These are phyloP conservation scores for Phymorhynchus buccinoides DNA, from an alignment of 1,140 invertebrate species.

Conservation along the genomic window DNA sequence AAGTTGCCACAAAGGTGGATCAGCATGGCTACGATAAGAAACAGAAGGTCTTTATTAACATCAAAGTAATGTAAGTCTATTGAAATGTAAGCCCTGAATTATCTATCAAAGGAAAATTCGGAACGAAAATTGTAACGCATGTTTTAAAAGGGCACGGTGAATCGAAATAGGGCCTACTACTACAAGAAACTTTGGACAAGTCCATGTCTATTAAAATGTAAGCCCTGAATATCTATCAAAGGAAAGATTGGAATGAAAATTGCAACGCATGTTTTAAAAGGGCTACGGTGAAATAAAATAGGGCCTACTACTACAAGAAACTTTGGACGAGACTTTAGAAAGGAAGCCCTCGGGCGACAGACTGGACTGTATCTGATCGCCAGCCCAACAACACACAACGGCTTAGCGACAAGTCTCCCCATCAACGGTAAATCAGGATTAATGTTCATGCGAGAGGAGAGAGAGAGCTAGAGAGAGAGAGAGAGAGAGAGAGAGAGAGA, in stretches of 20 bases:
- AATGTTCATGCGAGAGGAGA: neutral
- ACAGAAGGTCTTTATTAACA: too few species aligned
- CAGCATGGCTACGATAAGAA: too few species aligned
- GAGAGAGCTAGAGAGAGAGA: neutral
- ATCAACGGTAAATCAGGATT: constrained; percentile 22
- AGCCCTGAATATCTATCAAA: neutral
- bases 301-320: too few species aligned
- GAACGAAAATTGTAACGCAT: neutral
- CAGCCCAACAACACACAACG: neutral
- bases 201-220: neutral
- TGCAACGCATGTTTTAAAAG: too few species aligned
- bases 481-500: constrained; percentile 10
- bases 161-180: too few species aligned
- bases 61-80: neutral
- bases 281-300: too few species aligned
- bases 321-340: neutral
- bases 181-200: too few species aligned
- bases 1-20: too few species aligned
- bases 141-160: too few species aligned
- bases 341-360: neutral
- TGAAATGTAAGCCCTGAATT: neutral
- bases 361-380: neutral
- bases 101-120: neutral
- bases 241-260: neutral
- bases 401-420: neutral